Evolutionary conservation across 2,797 vertebrate species (phyloP).

Genomic region (Fundulus diaphanus): DNA sequence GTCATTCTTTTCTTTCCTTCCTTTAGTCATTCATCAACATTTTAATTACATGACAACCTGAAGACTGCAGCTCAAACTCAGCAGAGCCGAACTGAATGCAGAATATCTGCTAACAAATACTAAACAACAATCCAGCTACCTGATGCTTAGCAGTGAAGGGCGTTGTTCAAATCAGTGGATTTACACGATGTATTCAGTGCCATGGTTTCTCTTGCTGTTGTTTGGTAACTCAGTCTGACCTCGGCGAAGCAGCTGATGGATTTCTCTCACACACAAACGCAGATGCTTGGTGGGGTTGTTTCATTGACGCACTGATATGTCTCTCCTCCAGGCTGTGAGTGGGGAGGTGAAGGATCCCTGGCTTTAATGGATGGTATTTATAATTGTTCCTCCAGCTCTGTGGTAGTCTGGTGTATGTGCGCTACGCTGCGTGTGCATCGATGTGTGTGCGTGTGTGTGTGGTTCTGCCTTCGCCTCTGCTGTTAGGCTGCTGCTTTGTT

Average conservation of each 20-base stretch:
- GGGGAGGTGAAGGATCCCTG: conserved; percentile 73
- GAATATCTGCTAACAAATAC: conserved; percentile 25
- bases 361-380: conserved; percentile 80
- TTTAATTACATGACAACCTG: not conserved
- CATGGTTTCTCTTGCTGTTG: conserved; percentile 1
- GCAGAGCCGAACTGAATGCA: conserved; percentile 13
- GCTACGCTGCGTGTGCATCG: conserved; percentile 44
- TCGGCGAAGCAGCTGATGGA: conserved; percentile 22
- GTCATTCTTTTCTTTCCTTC: not conserved
- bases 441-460: conserved; percentile 45
- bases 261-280: conserved; percentile 15
- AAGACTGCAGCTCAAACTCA: conserved; percentile 19
- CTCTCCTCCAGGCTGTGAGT: conserved; percentile 78
- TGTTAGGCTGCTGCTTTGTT: conserved; percentile 39
- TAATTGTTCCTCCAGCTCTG: conserved; percentile 65
- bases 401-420: conserved; percentile 61
- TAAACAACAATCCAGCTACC: conserved; percentile 16
- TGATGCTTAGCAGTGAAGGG: conserved; percentile 1
- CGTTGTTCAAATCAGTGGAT: conserved; percentile 8
- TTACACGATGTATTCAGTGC: conserved; percentile 9
- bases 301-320: conserved; percentile 69
- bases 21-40: not conserved
- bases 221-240: conserved; percentile 15
- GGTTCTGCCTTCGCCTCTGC: conserved; percentile 24
- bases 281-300: conserved; percentile 38